Evolutionary conservation across 1,140 invertebrate genomes (phyloP), one percentile per base, ranked within the genome.

Genomic region (Pseudomyrmex gracilis): DNA sequence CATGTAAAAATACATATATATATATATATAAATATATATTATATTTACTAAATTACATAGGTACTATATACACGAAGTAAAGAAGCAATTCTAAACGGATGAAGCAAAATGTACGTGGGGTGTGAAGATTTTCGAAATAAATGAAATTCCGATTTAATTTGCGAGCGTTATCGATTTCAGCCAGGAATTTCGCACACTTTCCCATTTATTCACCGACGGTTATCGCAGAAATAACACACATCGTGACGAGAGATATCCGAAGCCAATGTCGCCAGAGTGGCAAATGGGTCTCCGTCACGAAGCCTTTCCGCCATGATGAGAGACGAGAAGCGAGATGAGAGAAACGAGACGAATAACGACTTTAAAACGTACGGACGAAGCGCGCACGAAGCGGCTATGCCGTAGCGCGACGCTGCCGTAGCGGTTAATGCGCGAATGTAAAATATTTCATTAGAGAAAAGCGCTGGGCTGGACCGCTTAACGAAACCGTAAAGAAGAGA

Each of bases 361-460:
- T 71, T 60, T 70, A 71, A 34, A 70, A 70, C 76, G 66, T 78
- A 70, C 51, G 20, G 12, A 5, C 34, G 34, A 57, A 78, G 10
- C 43, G 34, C n/a, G n/a, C n/a, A n/a, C n/a, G n/a, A n/a, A n/a
- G n/a, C 34, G 34, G 34, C 34, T 5, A 34, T 45, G 53, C 13
- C 49, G 20, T n/a, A 60, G 49, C 34, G 10, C 17, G 34, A 34
- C 34, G 2, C 8, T 17, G 20, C 73, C 10, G 55, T 66, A 20
- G 45, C 49, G 43, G 76, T 12, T 80, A 80, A 80, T 61, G 70
- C 47, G 57, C 24, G 17, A 82, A 74, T 82, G 70, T 83, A 63
- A 83, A 85, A 83, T 83, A 57, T 85, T 70, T 85, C 64, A 70
- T 70, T 76, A 57, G 43, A 51, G 55, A 83, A 63, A 47, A 73